Conservation (phyloP, 1,140 invertebrate genomes). For the Drosophila sturtevanti region DNA sequence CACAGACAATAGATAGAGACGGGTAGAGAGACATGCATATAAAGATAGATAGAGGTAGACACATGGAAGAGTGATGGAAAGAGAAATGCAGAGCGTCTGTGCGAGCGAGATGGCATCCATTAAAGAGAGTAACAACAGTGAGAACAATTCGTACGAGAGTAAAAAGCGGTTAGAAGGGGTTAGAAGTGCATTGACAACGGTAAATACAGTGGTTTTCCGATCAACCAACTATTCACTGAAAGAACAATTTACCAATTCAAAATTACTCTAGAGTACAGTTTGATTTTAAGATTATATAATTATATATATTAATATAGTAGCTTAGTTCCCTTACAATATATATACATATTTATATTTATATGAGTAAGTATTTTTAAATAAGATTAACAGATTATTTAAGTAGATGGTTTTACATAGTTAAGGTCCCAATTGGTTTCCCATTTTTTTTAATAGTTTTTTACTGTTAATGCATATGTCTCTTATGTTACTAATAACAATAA, state of each 20-base stretch:
- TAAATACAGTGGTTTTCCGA: not conserved
- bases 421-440: too few species aligned
- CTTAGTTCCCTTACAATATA: too few species aligned
- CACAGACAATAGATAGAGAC: constrained; percentile 19
- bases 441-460: too few species aligned
- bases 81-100: not conserved
- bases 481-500: too few species aligned
- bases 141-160: not conserved
- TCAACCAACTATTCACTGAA: not conserved
- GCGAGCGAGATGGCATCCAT: too few species aligned
- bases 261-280: not conserved
- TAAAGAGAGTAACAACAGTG: not conserved
- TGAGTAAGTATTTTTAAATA: too few species aligned
- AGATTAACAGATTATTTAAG: too few species aligned
- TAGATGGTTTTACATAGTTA: too few species aligned
- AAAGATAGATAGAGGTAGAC: constrained; percentile 15
- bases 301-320: too few species aligned
- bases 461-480: too few species aligned
- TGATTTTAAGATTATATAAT: too few species aligned
- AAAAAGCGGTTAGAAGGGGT: not conserved
- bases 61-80: not conserved
- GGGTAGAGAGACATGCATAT: constrained; percentile 4
- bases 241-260: not conserved
- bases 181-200: not conserved
- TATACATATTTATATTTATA: too few species aligned